Base-by-base conservation (phyloP, 2,888 invertebrate species). In the Nymphalis polychloros region DNA sequence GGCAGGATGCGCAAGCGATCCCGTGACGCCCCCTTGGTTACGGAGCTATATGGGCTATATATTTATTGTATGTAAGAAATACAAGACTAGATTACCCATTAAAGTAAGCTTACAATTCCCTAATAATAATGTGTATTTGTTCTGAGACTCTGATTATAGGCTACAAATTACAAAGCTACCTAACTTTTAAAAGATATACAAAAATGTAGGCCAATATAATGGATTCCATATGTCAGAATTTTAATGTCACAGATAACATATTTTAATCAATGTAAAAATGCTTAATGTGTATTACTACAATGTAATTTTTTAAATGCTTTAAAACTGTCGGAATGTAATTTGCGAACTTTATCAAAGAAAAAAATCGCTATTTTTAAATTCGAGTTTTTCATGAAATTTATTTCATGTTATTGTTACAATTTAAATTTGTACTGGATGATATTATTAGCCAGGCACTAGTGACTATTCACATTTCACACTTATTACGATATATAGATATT, bases 371-470 rank as follows among this genome's bases (percentile, higher is more conserved):
- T n/a, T 8, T 50, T 50, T 31, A 55, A 55, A 55, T 55, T 55
- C 53, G 53, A 31, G 13, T 19, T 61, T 47, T 63, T 48, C 49
- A 23, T 41, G 41, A 47, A 4, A 23, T 49, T 49, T 63, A 2
- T 19, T 59, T 35, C 53, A 46, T 52, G 27, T 60, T 53, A 60
- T 47, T 7, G 46, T 53, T 47, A 31, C 46, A 27, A 31, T 60
- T 63, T 63, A 52, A 57, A 60, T 71, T 71, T 71, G 68, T 71
- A 71, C 68, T 71, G 64, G 59, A 59, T 68, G 27, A 49, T 61
- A 64, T 68, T 31, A 31, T 41, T 53, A 61, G 59, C 59, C 63
- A 65, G 60, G 65, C 60, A 53, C 59, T 65, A 59, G 46, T 19
- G 20, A 50, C 31, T 52, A 62, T 41, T 35, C 31, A 35, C 13